Evolutionary conservation across 2,113 vertebrate species (phyloP), one percentile per base, ranked within the genome.

Genomic region (Lamprologus ornatipinnis): DNA sequence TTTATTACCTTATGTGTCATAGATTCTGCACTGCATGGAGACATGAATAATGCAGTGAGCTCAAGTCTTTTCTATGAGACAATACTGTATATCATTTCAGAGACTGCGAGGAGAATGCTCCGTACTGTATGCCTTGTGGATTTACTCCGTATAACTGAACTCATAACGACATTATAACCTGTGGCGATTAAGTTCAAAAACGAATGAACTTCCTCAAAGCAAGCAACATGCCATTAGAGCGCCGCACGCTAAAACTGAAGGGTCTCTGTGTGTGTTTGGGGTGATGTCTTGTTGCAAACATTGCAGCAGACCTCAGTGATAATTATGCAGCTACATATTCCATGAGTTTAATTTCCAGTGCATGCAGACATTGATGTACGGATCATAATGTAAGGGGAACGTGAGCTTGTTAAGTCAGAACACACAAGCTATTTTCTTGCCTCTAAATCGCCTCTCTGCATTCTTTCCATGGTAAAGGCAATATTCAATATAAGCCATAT

Each of bases 1-100:
- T 96, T 95, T 94, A 95, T 95, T 92, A 89, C 91, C 93, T 91
- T 94, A 91, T 87, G 88, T 94, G 89, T 94, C 92, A 92, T 91
- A 91, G 85, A 89, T 89, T 81, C 79, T 8, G 88, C 88, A 90
- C 89, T 60, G 83, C 87, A 85, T 87, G 81, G 85, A 93, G 85
- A 87, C 87, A 94, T 95, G 89, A 95, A 94, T 95, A 94, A 94
- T 92, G 92, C 91, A 94, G 88, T 84, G 91, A 84, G 82, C 89
- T 93, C 85, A 93, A 87, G 91, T 93, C 89, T 86, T 84, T 83
- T 91, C 82, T 49, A 33, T 13, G 19, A 89, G 60, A 90, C 84
- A 88, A 86, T 86, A 49, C 75, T 88, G 68, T 88, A 90, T 89
- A 88, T 93, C 73, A 90, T 88, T 93, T 86, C 88, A 91, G 88